Conservation (phyloP, 2,888 invertebrate genomes). For the Synergus gifuensis region DNA sequence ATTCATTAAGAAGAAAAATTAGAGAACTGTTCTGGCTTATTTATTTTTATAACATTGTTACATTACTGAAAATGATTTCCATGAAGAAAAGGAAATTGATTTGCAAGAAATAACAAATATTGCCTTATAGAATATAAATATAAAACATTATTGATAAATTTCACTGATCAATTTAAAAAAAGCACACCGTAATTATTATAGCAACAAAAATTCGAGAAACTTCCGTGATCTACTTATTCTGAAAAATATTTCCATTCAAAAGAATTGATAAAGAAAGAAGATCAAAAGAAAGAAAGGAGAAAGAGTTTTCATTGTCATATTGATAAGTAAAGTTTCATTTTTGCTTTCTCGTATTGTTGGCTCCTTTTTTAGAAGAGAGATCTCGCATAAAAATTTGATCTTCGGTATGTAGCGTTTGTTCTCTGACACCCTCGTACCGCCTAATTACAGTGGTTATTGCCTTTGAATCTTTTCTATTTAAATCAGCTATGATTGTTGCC, state of each 20-base stretch:
- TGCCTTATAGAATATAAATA: no score
- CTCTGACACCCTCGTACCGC: slow-evolving; percentile 28
- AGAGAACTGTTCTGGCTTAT: no score
- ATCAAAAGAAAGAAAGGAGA: neutral
- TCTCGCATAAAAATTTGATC: neutral
- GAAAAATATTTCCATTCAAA: neutral
- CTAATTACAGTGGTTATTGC: slow-evolving; percentile 34
- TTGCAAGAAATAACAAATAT: no score
- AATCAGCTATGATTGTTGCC: slow-evolving; percentile 33
- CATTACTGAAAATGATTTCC: no score
- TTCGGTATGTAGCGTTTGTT: slow-evolving; percentile 3
- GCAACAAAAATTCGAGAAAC: neutral
- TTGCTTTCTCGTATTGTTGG: neutral
- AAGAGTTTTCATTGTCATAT: neutral
- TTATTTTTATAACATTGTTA: no score
- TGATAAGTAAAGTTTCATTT: slow-evolving; percentile 8
- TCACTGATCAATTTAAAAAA: no score
- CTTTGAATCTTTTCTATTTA: slow-evolving; percentile 35
- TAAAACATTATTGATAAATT: no score
- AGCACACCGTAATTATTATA: neutral
- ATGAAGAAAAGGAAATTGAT: no score
- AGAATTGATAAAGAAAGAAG: neutral
- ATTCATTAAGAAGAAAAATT: no score
- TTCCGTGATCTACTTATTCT: neutral
- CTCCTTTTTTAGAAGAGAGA: slow-evolving; percentile 21